Evolutionary conservation across 2,888 invertebrate genomes (phyloP), one percentile per base, ranked within the genome.

Genomic region (Helobdella robusta): DNA sequence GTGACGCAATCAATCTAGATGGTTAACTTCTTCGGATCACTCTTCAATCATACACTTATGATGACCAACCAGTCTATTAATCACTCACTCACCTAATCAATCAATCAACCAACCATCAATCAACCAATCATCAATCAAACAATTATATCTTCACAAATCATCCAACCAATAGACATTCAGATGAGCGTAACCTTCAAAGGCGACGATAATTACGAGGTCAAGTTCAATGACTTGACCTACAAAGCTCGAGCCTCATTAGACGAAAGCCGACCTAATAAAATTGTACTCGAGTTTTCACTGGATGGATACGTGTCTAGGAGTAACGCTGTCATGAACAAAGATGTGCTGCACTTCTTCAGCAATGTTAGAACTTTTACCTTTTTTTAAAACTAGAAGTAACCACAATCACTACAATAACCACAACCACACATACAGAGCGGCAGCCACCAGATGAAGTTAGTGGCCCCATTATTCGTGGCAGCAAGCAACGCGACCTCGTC

Each of bases 341-440:
- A 83, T 46, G 81, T 82, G 65, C 71, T 88, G n/a, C 82, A 85
- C 69, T 73, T 89, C 40, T 89, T 88, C 74, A 83, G 85, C 66
- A 79, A 83, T 74, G 86, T 85, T 78, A 76, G 71, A n/a, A n/a
- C n/a, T n/a, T n/a, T n/a, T n/a, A n/a, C n/a, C n/a, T n/a, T n/a
- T n/a, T n/a, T n/a, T n/a, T n/a, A n/a, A n/a, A n/a, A n/a, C n/a
- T n/a, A n/a, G n/a, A n/a, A n/a, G n/a, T n/a, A n/a, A n/a, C n/a
- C n/a, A n/a, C n/a, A n/a, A n/a, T n/a, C n/a, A n/a, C n/a, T n/a
- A n/a, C n/a, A n/a, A n/a, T n/a, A n/a, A n/a, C n/a, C n/a, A n/a
- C n/a, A n/a, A n/a, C n/a, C 2, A 48, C n/a, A 48, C 5, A 66
- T 62, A 20, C 70, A 78, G 76, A 74, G 76, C 40, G 78, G 77